Evolutionary conservation across 1,140 invertebrate species (phyloP), one percentile per base, ranked within the genome.

Genomic region (Papilio machaon): DNA sequence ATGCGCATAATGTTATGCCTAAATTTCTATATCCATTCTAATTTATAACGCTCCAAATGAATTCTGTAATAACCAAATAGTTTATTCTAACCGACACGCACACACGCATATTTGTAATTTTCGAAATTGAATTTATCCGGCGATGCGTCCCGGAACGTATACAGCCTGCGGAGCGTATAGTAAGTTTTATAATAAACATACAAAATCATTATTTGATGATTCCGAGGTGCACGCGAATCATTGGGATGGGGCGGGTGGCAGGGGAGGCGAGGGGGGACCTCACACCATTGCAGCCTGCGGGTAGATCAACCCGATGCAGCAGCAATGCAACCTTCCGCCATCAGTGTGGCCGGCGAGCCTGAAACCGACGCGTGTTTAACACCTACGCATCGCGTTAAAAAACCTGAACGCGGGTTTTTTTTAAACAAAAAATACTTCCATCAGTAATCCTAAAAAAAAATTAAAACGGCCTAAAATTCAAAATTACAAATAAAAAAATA

Each of bases 181-280:
- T 78, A 78, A 88, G 87, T 93, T 92, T 94, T 94, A 93, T 93
- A 90, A 91, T 93, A 92, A 93, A 92, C 92, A 92, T 88, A 88
- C 89, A 91, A 93, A 94, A 94, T 94, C 93, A 94, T 94, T 94
- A 94, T 93, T 94, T 94, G 93, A 94, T 94, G 92, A 94, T 94
- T 94, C 88, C 88, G 89, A 88, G 90, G 92, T 88, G 88, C 85
- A 88, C 87, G 91, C 89, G 92, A 88, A 86, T 89, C 88, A 90
- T 91, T 87, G 91, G 92, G 86, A 88, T 91, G 90, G 86, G 91
- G 79, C 23, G 74, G 85, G 80, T 82, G 85, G 82, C 82, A 49
- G 47, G 70, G 83, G 91, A 86, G 81, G 84, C 83, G 79, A 76
- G 82, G 87, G 82, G 85, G 83, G 54, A 58, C 47, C 93, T 87